These are phyloP conservation scores for Chloroceryle aenea DNA, from an alignment of 2,113 vertebrate species.

Conservation along the genomic window DNA sequence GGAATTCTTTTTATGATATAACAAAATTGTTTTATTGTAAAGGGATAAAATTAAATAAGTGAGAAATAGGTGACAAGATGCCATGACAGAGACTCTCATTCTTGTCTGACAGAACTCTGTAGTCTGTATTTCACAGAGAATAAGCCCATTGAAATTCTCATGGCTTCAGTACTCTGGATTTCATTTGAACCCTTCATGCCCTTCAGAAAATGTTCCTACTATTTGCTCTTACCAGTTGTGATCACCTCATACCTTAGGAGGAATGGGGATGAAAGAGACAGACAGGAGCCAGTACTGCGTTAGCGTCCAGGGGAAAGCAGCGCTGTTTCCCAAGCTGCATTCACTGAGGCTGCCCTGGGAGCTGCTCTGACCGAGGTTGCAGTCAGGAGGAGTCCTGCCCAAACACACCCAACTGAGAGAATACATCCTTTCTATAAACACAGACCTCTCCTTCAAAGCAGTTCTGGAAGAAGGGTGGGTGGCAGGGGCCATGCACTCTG, in stretches of 20 bases:
- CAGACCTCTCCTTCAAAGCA: not conserved
- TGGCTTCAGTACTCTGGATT: not conserved
- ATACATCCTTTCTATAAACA: not conserved
- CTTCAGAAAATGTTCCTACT: not conserved
- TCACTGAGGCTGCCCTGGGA: accelerated
- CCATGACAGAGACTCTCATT: accelerated
- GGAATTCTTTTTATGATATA: not conserved
- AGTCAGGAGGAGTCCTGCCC: accelerated
- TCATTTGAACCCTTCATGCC: not conserved
- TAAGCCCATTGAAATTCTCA: not conserved
- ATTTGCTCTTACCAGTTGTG: not conserved
- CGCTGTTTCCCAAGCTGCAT: not conserved
- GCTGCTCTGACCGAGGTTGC: accelerated
- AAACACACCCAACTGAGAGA: no score
- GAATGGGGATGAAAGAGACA: accelerated
- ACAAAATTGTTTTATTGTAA: not conserved
- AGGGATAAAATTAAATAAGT: not conserved
- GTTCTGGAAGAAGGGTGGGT: not conserved
- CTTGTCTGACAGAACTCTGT: not conserved
- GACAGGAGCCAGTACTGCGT: not conserved
- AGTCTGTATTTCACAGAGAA: not conserved
- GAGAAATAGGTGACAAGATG: not conserved
- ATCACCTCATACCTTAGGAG: not conserved
- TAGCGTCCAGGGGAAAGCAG: accelerated
- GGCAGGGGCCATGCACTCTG: accelerated